Evolutionary conservation across 1,140 invertebrate genomes (phyloP), one percentile per base, ranked within the genome.

Genomic region (Pseudomyrmex gracilis): DNA sequence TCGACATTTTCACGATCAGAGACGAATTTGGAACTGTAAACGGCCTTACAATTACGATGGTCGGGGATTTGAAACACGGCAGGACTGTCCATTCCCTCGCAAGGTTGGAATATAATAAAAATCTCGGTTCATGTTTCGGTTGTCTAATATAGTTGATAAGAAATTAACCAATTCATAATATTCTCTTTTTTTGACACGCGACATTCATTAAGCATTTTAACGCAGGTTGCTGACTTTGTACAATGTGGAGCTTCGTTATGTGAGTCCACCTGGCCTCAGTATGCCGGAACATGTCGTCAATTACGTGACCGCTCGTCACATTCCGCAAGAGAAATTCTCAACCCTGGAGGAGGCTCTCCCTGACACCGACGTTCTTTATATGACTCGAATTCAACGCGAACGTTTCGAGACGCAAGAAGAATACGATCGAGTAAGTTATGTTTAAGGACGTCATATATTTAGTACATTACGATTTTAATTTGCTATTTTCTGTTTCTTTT

Each of bases 21-120:
- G 98, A 99, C 94, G 99, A 99, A 95, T 99, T 99, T 86, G 99
- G 99, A 84, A 99, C 99, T 0, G 98, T 99, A 0, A 99, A 99
- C 92, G 98, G 98, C 0, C 95, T 99, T 1, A 99, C 97, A 0
- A 98, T 98, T 66, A 98, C 98, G 5, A 97, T 98, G 96, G 96
- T 99, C 64, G 99, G 99, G 9, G 99, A 99, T 94, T 94, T 99
- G 84, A 99, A 99, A 92, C 97, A 99, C 94, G 99, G 99, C 5
- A 96, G 99, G 61, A 99, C 99, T 2, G 99, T 99, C 0, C 99
- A 99, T 94, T 99, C 99, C 0, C 94, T 99, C 61, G 99, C 99
- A 7, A 96, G 97, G 95, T 95, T 87, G 61, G 58, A 78, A 1
- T 8, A 70, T 2, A 22, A 17, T 64, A 77, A 60, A 0, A n/a